Evolutionary conservation across 2,113 vertebrate genomes (phyloP).

Genomic region (Chaetodon trifascialis): DNA sequence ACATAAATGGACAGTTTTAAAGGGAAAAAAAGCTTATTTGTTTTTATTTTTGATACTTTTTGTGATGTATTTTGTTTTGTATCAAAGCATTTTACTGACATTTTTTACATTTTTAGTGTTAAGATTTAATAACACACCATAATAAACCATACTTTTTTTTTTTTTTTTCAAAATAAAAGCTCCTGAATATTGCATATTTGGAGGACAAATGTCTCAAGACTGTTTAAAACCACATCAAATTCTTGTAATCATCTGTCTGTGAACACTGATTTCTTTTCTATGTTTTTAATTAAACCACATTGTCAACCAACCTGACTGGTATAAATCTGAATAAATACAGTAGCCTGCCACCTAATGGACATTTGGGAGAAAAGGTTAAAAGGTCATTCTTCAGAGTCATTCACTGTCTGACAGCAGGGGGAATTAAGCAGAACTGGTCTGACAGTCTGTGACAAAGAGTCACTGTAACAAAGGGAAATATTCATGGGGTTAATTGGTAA

Average conservation of each 20-base stretch:
- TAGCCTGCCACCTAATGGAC: not conserved
- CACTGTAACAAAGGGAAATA: not conserved
- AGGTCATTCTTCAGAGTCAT: not conserved
- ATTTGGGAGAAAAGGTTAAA: not conserved
- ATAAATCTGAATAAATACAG: not conserved
- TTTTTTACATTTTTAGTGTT: constrained; percentile 15
- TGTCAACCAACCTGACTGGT: not conserved
- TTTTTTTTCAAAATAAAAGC: constrained; percentile 1
- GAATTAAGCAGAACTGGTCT: not conserved
- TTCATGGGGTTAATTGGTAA: not conserved
- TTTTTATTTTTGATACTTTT: not conserved
- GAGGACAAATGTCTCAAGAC: not conserved
- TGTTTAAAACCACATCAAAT: not conserved
- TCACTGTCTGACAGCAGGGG: not conserved
- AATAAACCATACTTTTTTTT: not conserved
- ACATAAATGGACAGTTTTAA: not conserved
- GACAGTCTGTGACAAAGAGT: not conserved
- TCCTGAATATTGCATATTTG: not conserved
- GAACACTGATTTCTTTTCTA: not conserved
- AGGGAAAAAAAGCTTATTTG: no score
- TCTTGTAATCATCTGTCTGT: not conserved
- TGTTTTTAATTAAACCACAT: not conserved
- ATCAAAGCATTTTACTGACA: constrained; percentile 1
- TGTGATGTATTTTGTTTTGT: constrained; percentile 21
- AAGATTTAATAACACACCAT: not conserved